Conservation (phyloP, 2,113 vertebrate species). For the Entosphenus tridentatus region DNA sequence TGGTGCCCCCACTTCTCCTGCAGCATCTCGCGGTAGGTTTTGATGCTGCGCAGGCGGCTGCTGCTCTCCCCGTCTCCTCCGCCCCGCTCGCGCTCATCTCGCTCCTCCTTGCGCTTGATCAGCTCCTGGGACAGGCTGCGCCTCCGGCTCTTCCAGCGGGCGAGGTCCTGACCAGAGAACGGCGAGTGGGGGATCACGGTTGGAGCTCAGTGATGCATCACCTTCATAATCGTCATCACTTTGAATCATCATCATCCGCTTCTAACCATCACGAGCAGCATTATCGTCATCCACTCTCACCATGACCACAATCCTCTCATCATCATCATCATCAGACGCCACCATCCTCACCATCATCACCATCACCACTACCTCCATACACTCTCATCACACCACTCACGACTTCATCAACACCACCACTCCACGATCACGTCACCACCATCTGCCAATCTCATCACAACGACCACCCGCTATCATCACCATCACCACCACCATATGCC, state of each 20-base stretch:
- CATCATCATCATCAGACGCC: neutral
- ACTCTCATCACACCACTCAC: neutral
- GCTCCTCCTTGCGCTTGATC: slow-evolving; percentile 87
- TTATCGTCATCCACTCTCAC: neutral
- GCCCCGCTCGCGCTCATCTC: slow-evolving; percentile 67
- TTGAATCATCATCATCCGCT: neutral
- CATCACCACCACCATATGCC: neutral
- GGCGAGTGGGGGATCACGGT: neutral
- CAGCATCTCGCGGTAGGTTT: slow-evolving; percentile 90
- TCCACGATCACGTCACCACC: neutral
- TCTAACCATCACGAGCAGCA: neutral
- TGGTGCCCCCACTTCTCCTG: slow-evolving; percentile 67
- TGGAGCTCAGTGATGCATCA: neutral
- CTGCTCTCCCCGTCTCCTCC: slow-evolving; percentile 31
- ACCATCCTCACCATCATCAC: neutral
- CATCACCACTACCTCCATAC: neutral
- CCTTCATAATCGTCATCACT: neutral
- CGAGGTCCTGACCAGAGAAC: slow-evolving; percentile 41
- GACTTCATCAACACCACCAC: neutral
- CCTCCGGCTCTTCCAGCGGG: slow-evolving; percentile 73
- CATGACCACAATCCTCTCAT: neutral
- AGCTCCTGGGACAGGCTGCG: slow-evolving; percentile 83
- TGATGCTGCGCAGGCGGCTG: slow-evolving; percentile 46
- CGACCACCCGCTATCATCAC: too few relatives aligned
- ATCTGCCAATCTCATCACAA: neutral